Evolutionary conservation across 2,888 invertebrate genomes (phyloP).

Genomic region (Sinodicranocentrus sp.): DNA sequence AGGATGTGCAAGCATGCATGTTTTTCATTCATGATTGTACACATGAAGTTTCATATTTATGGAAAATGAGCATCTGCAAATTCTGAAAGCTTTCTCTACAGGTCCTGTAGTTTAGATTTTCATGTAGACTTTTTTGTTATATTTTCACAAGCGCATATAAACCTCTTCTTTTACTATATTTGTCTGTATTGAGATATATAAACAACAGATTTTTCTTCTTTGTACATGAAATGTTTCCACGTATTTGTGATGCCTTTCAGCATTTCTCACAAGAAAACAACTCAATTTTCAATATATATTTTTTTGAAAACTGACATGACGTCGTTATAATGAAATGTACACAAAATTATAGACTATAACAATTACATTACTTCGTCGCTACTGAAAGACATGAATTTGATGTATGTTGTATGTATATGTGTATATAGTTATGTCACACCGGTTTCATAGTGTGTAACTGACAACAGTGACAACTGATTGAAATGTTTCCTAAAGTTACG

Average conservation of each 20-base stretch:
- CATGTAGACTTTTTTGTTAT: slow-evolving; percentile 6
- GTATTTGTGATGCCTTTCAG: background rate
- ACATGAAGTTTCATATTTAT: slow-evolving; percentile 19
- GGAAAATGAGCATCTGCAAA: slow-evolving; percentile 58
- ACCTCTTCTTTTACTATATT: slow-evolving; percentile 26
- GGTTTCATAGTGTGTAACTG: slow-evolving; percentile 32
- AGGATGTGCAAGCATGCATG: slow-evolving; percentile 7
- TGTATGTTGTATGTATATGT: too few species aligned
- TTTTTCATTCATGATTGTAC: slow-evolving; percentile 7
- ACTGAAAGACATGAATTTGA: slow-evolving; percentile 34
- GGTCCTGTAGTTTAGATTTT: slow-evolving; percentile 37
- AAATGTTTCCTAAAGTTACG: background rate
- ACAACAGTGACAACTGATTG: too few species aligned
- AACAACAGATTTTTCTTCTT: slow-evolving; percentile 27
- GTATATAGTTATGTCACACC: slow-evolving; percentile 20
- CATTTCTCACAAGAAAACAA: background rate
- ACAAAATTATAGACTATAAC: background rate
- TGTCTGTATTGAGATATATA: slow-evolving; percentile 3
- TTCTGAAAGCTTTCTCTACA: slow-evolving; percentile 62
- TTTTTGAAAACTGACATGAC: background rate
- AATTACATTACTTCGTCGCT: slow-evolving; percentile 6
- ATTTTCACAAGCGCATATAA: slow-evolving; percentile 48
- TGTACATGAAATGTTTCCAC: slow-evolving; percentile 43
- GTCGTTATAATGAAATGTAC: background rate
- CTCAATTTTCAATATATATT: background rate